Evolutionary conservation across 2,113 vertebrate species (phyloP).

Genomic region (Ondatra zibethicus): DNA sequence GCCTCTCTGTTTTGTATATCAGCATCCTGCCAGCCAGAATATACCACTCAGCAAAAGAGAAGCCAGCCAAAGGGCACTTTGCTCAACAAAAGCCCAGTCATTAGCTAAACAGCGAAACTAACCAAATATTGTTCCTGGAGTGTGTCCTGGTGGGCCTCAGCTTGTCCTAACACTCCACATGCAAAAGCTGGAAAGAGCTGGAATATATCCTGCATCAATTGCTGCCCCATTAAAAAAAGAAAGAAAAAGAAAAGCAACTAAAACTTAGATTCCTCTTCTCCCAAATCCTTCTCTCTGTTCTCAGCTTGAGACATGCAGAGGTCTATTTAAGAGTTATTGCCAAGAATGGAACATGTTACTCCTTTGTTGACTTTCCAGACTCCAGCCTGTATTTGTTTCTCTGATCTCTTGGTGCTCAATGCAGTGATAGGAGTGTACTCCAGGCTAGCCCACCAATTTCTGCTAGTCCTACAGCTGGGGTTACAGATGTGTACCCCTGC

Average conservation of each 20-base stretch:
- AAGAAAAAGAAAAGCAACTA: not conserved
- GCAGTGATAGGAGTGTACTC: not conserved
- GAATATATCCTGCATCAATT: not conserved
- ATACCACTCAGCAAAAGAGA: constrained; percentile 57
- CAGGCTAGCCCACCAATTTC: not conserved
- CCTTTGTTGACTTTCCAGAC: not conserved
- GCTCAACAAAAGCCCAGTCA: constrained; percentile 66
- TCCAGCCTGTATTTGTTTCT: not conserved
- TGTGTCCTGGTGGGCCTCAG: not conserved
- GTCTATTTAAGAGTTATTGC: not conserved
- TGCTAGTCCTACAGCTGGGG: not conserved
- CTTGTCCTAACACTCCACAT: not conserved
- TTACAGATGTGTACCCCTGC: not conserved
- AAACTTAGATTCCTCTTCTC: not conserved
- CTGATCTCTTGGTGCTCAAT: not conserved
- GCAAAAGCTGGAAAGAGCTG: constrained; percentile 11
- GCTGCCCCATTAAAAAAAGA: not conserved
- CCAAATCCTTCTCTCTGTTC: not conserved
- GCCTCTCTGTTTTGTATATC: constrained; percentile 30
- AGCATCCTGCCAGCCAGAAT: constrained; percentile 61
- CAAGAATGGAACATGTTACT: not conserved
- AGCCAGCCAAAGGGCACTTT: constrained; percentile 58
- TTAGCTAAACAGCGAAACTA: constrained; percentile 55
- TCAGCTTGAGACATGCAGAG: not conserved
- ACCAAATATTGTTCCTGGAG: constrained; percentile 41